Conservation (phyloP, 2,113 vertebrate genomes). For the Oxyruncus cristatus region DNA sequence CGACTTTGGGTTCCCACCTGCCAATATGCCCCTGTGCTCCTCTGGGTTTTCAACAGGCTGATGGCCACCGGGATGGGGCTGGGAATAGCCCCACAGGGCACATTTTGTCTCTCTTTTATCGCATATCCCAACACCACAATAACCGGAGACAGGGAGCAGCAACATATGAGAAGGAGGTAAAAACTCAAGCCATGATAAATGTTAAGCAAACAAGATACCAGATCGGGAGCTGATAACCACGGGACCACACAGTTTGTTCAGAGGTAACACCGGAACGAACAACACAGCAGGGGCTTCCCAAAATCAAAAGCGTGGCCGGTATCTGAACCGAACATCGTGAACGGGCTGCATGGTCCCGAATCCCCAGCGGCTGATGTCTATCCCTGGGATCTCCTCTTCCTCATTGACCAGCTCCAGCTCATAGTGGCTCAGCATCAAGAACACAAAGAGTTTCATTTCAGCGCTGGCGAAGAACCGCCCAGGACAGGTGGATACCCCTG, state of each 20-base stretch:
- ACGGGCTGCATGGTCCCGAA: constrained; percentile 85
- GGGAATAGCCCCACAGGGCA: neutral
- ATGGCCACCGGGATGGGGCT: rapidly evolving
- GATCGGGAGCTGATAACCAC: neutral
- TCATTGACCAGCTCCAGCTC: constrained; percentile 84
- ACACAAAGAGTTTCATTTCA: constrained; percentile 89
- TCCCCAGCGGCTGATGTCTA: constrained; percentile 82
- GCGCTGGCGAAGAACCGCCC: constrained; percentile 87
- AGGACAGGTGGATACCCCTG: constrained; percentile 84
- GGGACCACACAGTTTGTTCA: neutral
- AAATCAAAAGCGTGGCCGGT: constrained; percentile 65
- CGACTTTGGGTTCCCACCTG: neutral
- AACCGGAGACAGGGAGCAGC: rapidly evolving
- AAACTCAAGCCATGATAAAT: neutral
- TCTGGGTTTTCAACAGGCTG: neutral
- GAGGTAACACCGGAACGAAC: neutral
- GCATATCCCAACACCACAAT: neutral
- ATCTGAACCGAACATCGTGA: constrained; percentile 79
- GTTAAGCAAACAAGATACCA: neutral
- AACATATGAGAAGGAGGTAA: rapidly evolving
- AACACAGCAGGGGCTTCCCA: neutral
- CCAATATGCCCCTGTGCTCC: neutral
- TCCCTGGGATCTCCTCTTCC: constrained; percentile 72
- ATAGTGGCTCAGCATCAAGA: constrained; percentile 85
- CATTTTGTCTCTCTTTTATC: neutral